Conservation (phyloP, 2,888 invertebrate species). For the Hydraecia micacea region DNA sequence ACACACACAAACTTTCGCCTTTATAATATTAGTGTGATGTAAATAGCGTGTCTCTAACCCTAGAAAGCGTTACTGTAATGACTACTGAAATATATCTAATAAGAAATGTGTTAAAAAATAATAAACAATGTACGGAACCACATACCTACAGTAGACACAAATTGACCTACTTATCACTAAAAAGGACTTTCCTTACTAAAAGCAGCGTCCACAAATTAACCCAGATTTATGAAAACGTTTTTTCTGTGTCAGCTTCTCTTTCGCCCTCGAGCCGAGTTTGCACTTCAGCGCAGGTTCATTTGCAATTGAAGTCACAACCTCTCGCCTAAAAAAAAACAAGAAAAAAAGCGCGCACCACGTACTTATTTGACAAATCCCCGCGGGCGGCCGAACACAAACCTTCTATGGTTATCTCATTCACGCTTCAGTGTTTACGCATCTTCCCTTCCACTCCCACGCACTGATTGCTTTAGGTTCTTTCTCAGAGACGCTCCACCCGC, state of each 20-base stretch:
- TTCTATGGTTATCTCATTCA: slow-evolving; percentile 66
- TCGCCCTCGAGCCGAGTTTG: slow-evolving; percentile 70
- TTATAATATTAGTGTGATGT: too few relatives aligned
- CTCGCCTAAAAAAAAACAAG: slow-evolving; percentile 68
- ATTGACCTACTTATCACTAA: neutral
- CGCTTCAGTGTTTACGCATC: slow-evolving; percentile 56
- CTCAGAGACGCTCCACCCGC: slow-evolving; percentile 75
- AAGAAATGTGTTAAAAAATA: too few relatives aligned
- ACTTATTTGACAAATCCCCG: slow-evolving; percentile 80
- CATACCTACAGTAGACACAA: too few relatives aligned
- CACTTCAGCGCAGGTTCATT: slow-evolving; percentile 74
- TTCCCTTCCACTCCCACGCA: slow-evolving; percentile 71
- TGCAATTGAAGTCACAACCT: slow-evolving; percentile 76
- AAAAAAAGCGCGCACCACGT: slow-evolving; percentile 68
- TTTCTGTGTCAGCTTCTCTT: slow-evolving; percentile 64
- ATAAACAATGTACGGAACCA: too few relatives aligned
- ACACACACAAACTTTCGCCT: too few relatives aligned
- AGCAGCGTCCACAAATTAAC: slow-evolving; percentile 51
- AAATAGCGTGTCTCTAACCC: too few relatives aligned
- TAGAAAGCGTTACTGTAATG: too few relatives aligned
- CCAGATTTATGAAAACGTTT: slow-evolving; percentile 65
- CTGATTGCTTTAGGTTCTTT: slow-evolving; percentile 69
- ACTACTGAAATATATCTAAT: too few relatives aligned
- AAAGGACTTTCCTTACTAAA: slow-evolving; percentile 23
- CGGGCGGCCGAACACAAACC: slow-evolving; percentile 65